Evolutionary conservation across 2,888 invertebrate genomes (phyloP).

Genomic region (Acrobasis suavella): DNA sequence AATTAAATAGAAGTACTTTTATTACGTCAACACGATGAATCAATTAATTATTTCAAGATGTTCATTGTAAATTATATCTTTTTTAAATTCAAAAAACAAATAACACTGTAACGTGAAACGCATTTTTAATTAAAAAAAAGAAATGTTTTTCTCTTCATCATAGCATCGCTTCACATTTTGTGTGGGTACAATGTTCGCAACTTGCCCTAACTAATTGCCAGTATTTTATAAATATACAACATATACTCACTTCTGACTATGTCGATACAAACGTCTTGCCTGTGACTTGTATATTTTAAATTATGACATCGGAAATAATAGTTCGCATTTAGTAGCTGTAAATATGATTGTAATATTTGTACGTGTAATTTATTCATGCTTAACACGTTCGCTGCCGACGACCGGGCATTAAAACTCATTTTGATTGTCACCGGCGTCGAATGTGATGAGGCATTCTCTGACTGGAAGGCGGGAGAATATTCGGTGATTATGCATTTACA

Average conservation of each 20-base stretch:
- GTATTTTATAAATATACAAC: conserved; percentile 23
- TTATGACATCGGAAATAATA: conserved; percentile 27
- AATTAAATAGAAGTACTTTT: no score
- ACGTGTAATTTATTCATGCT: conserved; percentile 29
- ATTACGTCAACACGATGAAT: no score
- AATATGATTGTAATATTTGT: conserved; percentile 33
- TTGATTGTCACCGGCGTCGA: no score
- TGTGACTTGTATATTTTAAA: conserved; percentile 25
- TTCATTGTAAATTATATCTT: no score
- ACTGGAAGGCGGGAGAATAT: neutral
- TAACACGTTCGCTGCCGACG: no score
- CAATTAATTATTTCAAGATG: no score
- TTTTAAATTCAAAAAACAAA: no score
- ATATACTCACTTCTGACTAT: conserved; percentile 32
- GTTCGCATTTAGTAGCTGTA: conserved; percentile 41
- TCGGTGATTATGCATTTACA: no score
- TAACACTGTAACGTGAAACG: no score
- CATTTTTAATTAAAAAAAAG: no score
- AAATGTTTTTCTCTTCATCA: no score
- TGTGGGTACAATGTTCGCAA: conserved; percentile 23
- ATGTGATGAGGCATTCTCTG: neutral
- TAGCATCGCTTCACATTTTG: neutral
- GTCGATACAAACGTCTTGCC: conserved; percentile 55
- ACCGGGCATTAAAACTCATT: no score
- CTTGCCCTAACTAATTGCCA: conserved; percentile 37